Conservation (phyloP, 1,140 invertebrate species). For the Pseudomyrmex pallidus region DNA sequence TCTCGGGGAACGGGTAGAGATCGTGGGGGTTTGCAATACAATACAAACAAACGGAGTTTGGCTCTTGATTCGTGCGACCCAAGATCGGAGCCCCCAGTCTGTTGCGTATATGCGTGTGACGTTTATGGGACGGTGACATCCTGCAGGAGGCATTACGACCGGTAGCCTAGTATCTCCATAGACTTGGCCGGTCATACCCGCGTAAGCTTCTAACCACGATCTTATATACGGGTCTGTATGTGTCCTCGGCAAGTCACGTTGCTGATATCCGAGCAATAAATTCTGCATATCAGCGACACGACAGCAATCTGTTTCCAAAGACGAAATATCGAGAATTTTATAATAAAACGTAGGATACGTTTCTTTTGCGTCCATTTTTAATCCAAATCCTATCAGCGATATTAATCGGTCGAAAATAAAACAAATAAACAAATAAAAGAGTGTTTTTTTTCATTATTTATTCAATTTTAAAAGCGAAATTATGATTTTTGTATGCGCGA, state of each 20-base stretch:
- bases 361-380: neutral
- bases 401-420: no score
- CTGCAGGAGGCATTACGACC: constrained; percentile 56
- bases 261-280: constrained; percentile 67
- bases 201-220: constrained; percentile 62
- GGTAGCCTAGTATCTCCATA: constrained; percentile 46
- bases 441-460: no score
- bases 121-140: constrained; percentile 53
- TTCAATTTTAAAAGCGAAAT: no score
- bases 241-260: constrained; percentile 49
- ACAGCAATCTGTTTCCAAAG: constrained; percentile 26
- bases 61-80: constrained; percentile 25
- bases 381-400: constrained; percentile 2
- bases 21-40: constrained; percentile 25
- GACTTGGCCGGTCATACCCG: constrained; percentile 46
- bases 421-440: no score
- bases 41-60: constrained; percentile 53
- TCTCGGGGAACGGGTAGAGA: constrained; percentile 45
- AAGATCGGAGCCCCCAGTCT: constrained; percentile 47
- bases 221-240: constrained; percentile 52
- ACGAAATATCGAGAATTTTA: constrained; percentile 29
- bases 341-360: no score
- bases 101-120: constrained; percentile 29
- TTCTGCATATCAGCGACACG: constrained; percentile 59
- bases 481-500: no score